These are phyloP conservation scores for Poecilia gillii DNA, from an alignment of 2,797 vertebrate genomes.

Conservation along the genomic window DNA sequence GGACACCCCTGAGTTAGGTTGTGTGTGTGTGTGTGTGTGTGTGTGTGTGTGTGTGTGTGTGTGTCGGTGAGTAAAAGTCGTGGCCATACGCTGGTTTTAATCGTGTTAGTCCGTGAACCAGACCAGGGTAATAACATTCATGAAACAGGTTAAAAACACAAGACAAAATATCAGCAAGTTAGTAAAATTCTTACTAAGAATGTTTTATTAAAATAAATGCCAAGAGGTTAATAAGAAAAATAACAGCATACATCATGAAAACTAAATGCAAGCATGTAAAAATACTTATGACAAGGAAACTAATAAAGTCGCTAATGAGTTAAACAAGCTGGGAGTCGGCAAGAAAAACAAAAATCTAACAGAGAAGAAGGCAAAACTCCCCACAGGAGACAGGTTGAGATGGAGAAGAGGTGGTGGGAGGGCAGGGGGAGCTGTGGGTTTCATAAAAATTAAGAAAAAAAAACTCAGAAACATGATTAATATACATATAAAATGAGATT, in stretches of 20 bases:
- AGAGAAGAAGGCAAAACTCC: constrained; percentile 83
- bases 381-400: constrained; percentile 78
- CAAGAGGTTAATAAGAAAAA: constrained; percentile 90
- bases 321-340: constrained; percentile 87
- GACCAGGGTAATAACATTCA: constrained; percentile 85
- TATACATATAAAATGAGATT: constrained; percentile 91
- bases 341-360: constrained; percentile 80
- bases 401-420: constrained; percentile 64
- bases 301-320: constrained; percentile 87
- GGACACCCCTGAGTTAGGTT: background rate
- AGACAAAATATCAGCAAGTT: constrained; percentile 89
- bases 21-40: constrained; percentile 17
- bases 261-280: constrained; percentile 91
- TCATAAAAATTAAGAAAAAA: constrained; percentile 58
- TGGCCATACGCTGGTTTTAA: constrained; percentile 83
- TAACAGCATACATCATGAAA: constrained; percentile 90
- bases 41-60: constrained; percentile 1
- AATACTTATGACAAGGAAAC: constrained; percentile 87
- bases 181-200: constrained; percentile 92
- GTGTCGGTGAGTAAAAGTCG: constrained; percentile 60
- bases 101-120: constrained; percentile 88
- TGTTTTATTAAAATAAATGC: constrained; percentile 93
- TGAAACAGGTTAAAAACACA: constrained; percentile 88
- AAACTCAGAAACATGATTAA: constrained; percentile 84
- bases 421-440: constrained; percentile 66